These are phyloP conservation scores for Cercopithecus mona DNA, from an alignment of 2,113 vertebrate species.

Conservation along the genomic window DNA sequence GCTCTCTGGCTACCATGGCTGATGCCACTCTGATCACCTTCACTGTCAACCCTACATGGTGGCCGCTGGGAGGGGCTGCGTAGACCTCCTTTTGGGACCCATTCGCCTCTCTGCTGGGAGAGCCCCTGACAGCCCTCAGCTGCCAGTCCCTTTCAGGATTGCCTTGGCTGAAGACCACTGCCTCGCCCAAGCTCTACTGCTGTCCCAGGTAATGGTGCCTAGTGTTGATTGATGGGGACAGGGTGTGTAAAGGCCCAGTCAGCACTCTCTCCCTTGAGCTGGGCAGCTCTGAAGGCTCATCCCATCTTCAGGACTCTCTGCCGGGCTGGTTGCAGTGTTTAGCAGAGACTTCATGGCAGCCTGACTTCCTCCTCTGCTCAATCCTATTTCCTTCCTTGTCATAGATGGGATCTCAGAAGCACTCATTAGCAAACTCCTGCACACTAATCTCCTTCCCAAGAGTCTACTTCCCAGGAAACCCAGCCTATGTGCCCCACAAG, in stretches of 20 bases:
- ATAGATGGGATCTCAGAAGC: too few species aligned
- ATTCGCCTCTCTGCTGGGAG: not conserved
- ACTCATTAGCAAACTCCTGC: not conserved
- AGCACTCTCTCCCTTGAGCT: fast-evolving
- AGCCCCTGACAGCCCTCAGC: not conserved
- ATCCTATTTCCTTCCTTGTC: not conserved
- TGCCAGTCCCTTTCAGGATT: not conserved
- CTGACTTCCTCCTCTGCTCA: too few species aligned
- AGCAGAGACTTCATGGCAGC: fast-evolving
- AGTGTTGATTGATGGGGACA: not conserved
- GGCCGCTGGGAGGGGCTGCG: not conserved
- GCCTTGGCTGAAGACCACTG: not conserved
- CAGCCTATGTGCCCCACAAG: not conserved
- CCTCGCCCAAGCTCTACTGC: too few species aligned
- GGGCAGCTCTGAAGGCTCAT: not conserved
- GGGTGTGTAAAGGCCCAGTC: not conserved
- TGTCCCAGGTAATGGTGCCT: too few species aligned
- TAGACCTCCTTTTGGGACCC: not conserved
- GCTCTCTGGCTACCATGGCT: not conserved
- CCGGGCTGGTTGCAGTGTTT: too few species aligned
- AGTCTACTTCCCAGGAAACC: fast-evolving
- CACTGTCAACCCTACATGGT: not conserved
- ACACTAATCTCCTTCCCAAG: not conserved
- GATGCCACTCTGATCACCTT: not conserved
- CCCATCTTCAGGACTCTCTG: not conserved